Evolutionary conservation across 2,113 vertebrate genomes (phyloP).

Genomic region (Empidonax alnorum): DNA sequence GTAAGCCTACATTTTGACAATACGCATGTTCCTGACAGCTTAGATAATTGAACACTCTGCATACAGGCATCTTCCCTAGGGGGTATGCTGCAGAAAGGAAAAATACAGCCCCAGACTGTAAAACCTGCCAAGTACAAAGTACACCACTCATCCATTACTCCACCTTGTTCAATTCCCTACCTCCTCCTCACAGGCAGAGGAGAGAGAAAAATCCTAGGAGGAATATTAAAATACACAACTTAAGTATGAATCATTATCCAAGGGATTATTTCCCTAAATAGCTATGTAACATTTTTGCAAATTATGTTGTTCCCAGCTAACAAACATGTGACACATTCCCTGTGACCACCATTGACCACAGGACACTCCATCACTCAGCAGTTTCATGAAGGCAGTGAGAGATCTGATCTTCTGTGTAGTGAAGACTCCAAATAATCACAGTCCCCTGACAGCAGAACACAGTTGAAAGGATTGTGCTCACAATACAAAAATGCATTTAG

Average conservation of each 20-base stretch:
- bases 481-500: background rate
- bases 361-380: background rate
- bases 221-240: background rate
- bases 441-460: background rate
- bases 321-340: background rate
- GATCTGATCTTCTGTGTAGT: background rate
- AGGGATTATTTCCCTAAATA: background rate
- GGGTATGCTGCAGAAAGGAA: slow-evolving; percentile 24
- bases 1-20: background rate
- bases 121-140: slow-evolving; percentile 22
- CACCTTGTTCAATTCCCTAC: background rate
- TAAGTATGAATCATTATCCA: background rate
- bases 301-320: background rate
- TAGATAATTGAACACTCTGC: slow-evolving; percentile 26
- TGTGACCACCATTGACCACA: background rate
- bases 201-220: background rate
- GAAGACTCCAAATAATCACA: background rate
- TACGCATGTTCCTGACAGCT: background rate
- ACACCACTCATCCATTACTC: background rate
- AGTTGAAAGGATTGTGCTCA: background rate
- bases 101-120: slow-evolving; percentile 18
- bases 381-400: background rate
- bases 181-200: background rate
- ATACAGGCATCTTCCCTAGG: slow-evolving; percentile 27
- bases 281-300: background rate